phyloP scores from a whole-genome alignment of 2,797 vertebrate species.

The Sardinella longiceps region DNA sequence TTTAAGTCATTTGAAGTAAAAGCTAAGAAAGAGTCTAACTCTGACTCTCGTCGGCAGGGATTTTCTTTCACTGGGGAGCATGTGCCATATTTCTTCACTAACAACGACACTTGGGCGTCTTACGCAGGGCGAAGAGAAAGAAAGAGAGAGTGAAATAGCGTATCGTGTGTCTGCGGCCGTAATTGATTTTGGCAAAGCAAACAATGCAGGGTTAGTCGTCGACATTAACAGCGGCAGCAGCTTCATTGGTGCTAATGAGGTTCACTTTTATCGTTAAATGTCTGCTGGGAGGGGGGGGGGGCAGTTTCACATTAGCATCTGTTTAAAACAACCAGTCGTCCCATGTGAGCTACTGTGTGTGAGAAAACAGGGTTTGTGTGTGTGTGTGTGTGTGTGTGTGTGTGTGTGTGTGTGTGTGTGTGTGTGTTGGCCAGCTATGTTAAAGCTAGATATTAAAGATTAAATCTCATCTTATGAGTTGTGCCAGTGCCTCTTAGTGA shows the following conservation, averaged over 20 bases:
- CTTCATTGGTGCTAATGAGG: constrained; percentile 50
- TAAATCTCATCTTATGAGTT: not conserved
- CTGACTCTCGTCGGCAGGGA: too few relatives aligned
- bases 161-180: not conserved
- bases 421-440: not conserved
- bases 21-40: not conserved
- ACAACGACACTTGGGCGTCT: not conserved
- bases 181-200: constrained; percentile 45
- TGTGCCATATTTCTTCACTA: not conserved
- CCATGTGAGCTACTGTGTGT: not conserved
- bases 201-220: constrained; percentile 47
- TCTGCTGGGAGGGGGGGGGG: constrained; percentile 40
- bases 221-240: constrained; percentile 46
- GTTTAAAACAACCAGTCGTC: constrained; percentile 37
- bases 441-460: not conserved
- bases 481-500: not conserved
- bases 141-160: not conserved
- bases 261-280: constrained; percentile 47
- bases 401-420: not conserved
- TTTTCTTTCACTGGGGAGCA: too few relatives aligned
- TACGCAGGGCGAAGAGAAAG: not conserved
- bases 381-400: not conserved
- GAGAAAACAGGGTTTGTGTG: not conserved
- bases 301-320: constrained; percentile 40
- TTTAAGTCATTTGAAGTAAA: not conserved